These are phyloP conservation scores for Eurosta solidaginis DNA, from an alignment of 1,140 invertebrate genomes.

Conservation along the genomic window DNA sequence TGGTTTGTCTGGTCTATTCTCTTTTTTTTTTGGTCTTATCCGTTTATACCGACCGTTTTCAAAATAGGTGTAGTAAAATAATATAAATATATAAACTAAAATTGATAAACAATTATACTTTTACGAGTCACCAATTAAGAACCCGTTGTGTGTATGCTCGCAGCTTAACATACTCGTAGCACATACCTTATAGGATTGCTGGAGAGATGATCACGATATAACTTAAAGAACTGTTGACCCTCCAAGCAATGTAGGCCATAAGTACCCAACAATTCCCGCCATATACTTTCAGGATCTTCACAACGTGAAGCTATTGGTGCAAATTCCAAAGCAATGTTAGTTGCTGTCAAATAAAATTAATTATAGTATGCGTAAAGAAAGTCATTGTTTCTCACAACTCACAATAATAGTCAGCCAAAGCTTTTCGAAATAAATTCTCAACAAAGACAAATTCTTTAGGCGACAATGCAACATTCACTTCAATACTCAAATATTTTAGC, in stretches of 20 bases:
- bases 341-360: constrained; percentile 26
- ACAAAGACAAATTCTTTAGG: constrained; percentile 35
- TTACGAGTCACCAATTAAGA: too few species aligned
- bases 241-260: constrained; percentile 36
- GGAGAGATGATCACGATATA: constrained; percentile 30
- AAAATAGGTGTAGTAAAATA: too few species aligned
- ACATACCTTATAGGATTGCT: neutral
- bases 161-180: too few species aligned
- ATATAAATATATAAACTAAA: too few species aligned
- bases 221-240: constrained; percentile 36
- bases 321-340: constrained; percentile 35
- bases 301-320: constrained; percentile 30
- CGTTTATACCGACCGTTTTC: too few species aligned
- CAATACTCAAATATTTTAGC: constrained; percentile 35
- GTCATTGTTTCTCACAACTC: neutral
- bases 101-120: too few species aligned
- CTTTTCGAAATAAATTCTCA: constrained; percentile 33
- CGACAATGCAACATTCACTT: constrained; percentile 33
- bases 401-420: constrained; percentile 41
- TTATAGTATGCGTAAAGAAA: neutral
- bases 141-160: too few species aligned
- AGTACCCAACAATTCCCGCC: constrained; percentile 37
- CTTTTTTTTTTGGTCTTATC: too few species aligned
- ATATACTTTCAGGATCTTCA: constrained; percentile 29
- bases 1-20: too few species aligned